Base-by-base conservation (phyloP, 2,797 vertebrate species). In the Oceanodroma leucorhoa region DNA sequence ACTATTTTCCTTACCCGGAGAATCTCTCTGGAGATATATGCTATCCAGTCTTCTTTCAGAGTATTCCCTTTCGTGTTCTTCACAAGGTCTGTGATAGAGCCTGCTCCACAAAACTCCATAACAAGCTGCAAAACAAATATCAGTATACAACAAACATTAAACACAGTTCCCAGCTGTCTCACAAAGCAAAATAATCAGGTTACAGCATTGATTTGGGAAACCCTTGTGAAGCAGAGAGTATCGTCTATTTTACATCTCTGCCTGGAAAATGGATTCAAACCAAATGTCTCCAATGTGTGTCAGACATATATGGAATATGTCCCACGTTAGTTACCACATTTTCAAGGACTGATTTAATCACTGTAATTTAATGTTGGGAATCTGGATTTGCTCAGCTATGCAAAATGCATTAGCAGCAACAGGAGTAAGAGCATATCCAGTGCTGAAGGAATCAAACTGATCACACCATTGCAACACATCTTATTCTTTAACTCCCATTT, bases 101-200 rank as follows among this genome's bases (percentile, higher is more conserved):
- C 99, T 1, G 99, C 99, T 38, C 99, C 99, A 95, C 99, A 99
- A 96, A 99, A 99, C 98, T 99, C 99, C 99, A 99, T 99, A 85
- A 99, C 99, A 95, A 99, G 98, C 99, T 99, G 96, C 11, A 97
- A 81, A 93, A 85, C 71, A 96, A 94, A 34, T 30, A 97, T 5
- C 81, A 92, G 41, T 32, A 91, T 34, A 65, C 45, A 85, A 60
- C 7, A 60, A 77, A 62, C 29, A 29, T 61, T 53, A 54, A 83
- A 55, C 6, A 62, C 15, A 30, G 21, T 41, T 82, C 83, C 82
- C 61, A 57, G 71, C 41, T 48, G 71, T 20, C 69, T 7, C 92
- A 45, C 3, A 4, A 90, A 41, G 12, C 78, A 92, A 88, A 84
- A 83, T 32, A 73, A 72, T 40, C 80, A 38, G 24, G 73, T 23